Percentiles rank a stretch among this genome's conserved stretches.
These are phyloP conservation scores for Eupithecia subfuscata DNA, from an alignment of 2,888 invertebrate species.

Conservation along the genomic window DNA sequence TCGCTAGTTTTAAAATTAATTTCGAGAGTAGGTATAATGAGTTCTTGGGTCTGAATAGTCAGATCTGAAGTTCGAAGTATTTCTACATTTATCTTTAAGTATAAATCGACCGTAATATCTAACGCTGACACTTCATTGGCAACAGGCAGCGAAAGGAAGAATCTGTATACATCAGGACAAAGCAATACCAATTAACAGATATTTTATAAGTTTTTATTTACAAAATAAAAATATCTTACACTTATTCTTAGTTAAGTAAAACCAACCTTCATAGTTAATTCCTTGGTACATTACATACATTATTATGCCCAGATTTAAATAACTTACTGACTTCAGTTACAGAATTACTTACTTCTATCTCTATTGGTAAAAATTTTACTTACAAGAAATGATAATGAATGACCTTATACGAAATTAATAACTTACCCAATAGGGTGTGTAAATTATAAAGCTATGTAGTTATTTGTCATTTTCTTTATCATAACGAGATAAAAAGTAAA, in stretches of 20 bases:
- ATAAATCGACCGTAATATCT: too few species aligned
- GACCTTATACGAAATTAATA: background rate
- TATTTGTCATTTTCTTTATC: background rate
- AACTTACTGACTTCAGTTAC: background rate
- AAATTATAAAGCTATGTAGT: background rate
- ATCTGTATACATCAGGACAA: background rate
- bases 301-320: background rate
- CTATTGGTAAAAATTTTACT: background rate
- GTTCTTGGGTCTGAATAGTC: background rate
- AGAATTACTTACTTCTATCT: background rate
- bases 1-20: too few species aligned
- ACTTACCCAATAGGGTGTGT: background rate
- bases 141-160: background rate
- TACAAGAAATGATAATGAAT: background rate
- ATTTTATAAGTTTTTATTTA: conserved; percentile 28
- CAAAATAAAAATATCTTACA: conserved; percentile 33
- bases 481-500: background rate
- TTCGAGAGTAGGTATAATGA: background rate
- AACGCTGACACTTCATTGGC: too few species aligned
- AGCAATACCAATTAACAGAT: background rate
- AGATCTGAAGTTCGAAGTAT: background rate
- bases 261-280: background rate
- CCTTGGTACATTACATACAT: background rate
- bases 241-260: conserved; percentile 37
- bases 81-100: too few species aligned